A percentile compares a stretch with the other conserved stretches of the same genome.
Evolutionary conservation across 2,797 vertebrate genomes (phyloP).

Genomic region (Pristis pectinata): DNA sequence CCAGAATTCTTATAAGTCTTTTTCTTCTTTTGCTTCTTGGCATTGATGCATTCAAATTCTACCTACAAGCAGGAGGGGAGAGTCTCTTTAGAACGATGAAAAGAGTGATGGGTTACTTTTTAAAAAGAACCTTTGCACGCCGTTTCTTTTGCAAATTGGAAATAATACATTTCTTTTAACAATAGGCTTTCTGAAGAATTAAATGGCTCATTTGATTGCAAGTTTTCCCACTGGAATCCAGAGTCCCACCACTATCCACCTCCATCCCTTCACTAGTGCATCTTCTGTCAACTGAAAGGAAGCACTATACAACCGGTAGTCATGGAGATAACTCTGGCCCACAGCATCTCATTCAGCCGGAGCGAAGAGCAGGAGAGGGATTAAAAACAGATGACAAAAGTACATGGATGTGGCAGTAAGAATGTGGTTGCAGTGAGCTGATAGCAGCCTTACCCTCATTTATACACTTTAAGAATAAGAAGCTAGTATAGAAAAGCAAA

Average conservation of each 20-base stretch:
- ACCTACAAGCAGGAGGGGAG: slow-evolving; percentile 58
- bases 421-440: not conserved
- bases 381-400: not conserved
- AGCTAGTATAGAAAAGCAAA: not conserved
- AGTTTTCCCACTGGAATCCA: not conserved
- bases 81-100: not conserved
- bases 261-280: not conserved
- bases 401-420: not conserved
- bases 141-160: not conserved
- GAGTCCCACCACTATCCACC: not conserved
- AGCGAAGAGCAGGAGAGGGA: not conserved
- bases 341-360: not conserved
- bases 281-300: not conserved
- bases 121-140: not conserved
- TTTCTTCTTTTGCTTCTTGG: slow-evolving; percentile 97
- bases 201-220: not conserved
- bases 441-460: not conserved
- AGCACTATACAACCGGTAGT: not conserved
- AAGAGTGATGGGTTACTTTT: not conserved
- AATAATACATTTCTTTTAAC: not conserved
- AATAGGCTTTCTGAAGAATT: not conserved
- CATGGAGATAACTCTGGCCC: not conserved
- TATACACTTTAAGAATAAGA: not conserved
- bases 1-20: slow-evolving; percentile 95
- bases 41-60: slow-evolving; percentile 96